phyloP scores from a whole-genome alignment of 1,140 invertebrate genomes.

The Hormaphis cornu region DNA sequence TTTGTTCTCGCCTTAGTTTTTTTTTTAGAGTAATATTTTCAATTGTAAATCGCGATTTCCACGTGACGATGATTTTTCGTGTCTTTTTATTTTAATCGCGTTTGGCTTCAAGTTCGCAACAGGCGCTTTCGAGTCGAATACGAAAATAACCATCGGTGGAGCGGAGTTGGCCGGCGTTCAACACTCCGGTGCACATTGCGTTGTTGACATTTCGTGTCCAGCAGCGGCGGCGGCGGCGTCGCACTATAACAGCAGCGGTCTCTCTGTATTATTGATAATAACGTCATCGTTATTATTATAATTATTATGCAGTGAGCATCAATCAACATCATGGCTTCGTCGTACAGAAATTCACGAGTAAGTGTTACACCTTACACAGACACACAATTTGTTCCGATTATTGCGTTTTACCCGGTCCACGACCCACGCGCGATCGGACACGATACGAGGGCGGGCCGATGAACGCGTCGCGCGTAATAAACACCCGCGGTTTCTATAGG shows the following conservation, averaged over 20 bases:
- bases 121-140: conserved; percentile 23
- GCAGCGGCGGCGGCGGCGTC: no score
- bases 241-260: not conserved
- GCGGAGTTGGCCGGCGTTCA: conserved; percentile 25
- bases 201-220: conserved; percentile 29
- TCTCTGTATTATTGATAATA: conserved; percentile 16
- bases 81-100: conserved; percentile 15
- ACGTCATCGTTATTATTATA: no score
- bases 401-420: no score
- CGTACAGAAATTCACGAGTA: conserved; percentile 16
- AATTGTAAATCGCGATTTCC: not conserved
- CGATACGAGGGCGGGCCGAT: no score
- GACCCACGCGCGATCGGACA: no score
- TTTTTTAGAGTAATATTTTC: no score
- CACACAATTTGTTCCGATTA: no score
- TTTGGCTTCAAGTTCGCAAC: conserved; percentile 31
- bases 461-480: no score
- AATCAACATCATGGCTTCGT: no score
- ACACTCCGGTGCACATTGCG: conserved; percentile 31
- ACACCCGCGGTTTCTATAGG: no score
- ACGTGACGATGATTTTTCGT: conserved; percentile 3
- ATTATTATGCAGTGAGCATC: conserved; percentile 19
- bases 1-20: no score
- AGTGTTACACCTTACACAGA: not conserved
- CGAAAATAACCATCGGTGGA: conserved; percentile 27